These are phyloP conservation scores for Thaleichthys pacificus DNA, from an alignment of 2,797 vertebrate genomes.

Conservation along the genomic window DNA sequence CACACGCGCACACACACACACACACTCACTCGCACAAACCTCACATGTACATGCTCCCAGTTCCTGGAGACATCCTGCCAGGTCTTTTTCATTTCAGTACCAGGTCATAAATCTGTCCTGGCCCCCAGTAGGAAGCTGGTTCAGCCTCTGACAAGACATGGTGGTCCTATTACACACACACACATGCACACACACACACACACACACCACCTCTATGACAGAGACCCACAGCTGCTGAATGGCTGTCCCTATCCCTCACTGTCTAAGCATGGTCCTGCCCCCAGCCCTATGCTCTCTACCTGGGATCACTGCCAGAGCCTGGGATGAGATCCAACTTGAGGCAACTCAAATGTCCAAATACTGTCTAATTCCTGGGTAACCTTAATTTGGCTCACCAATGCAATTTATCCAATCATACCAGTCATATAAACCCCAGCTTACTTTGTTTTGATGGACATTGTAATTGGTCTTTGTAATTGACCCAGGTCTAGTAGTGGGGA, in stretches of 20 bases:
- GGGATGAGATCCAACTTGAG: constrained; percentile 47
- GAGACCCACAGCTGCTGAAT: constrained; percentile 70
- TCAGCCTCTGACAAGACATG: constrained; percentile 44
- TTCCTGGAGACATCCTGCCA: constrained; percentile 37
- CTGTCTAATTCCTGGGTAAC: too few relatives aligned
- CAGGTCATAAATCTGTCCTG: constrained; percentile 62
- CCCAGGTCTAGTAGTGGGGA: too few relatives aligned
- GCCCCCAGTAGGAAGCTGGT: constrained; percentile 56
- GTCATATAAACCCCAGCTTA: too few relatives aligned
- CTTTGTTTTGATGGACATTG: too few relatives aligned
- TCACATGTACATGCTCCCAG: constrained; percentile 36
- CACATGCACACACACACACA: constrained; percentile 46
- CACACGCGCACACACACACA: constrained; percentile 22
- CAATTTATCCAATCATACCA: too few relatives aligned
- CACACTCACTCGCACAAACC: constrained; percentile 16
- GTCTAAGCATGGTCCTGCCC: constrained; percentile 60
- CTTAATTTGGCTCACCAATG: too few relatives aligned
- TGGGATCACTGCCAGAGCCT: constrained; percentile 50
- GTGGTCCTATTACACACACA: constrained; percentile 17
- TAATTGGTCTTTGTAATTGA: too few relatives aligned
- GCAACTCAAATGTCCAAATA: too few relatives aligned
- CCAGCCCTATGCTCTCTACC: constrained; percentile 50
- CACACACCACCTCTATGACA: constrained; percentile 53
- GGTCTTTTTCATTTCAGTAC: constrained; percentile 50
- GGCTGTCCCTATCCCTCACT: constrained; percentile 62